These are phyloP conservation scores for Eulacestoma nigropectus DNA, from an alignment of 2,113 vertebrate genomes.

Conservation along the genomic window DNA sequence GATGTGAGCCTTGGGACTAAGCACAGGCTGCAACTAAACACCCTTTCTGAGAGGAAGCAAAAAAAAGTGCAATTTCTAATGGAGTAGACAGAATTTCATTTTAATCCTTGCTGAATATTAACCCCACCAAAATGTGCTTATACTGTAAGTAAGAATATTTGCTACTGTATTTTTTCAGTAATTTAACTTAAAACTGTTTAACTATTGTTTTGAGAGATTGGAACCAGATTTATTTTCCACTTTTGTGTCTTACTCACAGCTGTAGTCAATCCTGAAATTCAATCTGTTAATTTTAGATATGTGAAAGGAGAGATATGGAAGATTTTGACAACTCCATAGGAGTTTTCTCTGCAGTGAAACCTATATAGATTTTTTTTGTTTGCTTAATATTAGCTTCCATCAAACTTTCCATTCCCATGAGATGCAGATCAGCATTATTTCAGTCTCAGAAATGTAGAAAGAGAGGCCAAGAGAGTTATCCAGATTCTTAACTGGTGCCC, in stretches of 20 bases:
- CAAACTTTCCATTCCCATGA: neutral
- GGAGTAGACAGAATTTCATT: neutral
- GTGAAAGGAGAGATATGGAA: neutral
- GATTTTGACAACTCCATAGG: neutral
- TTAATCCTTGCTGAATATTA: neutral
- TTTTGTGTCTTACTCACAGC: neutral
- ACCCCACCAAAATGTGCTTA: neutral
- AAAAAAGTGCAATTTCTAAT: neutral
- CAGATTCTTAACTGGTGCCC: neutral
- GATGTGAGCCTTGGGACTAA: neutral
- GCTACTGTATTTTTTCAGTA: neutral
- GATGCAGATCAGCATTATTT: neutral
- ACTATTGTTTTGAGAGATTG: neutral
- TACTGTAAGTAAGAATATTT: neutral
- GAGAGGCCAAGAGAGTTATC: neutral
- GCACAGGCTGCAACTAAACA: neutral
- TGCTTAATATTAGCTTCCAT: neutral
- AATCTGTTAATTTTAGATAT: neutral
- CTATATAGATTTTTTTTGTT: neutral
- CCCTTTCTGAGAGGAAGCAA: neutral
- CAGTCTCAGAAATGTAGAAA: neutral
- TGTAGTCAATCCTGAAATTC: neutral
- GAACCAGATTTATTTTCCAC: neutral
- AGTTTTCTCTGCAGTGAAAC: neutral
- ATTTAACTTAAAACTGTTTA: neutral